phyloP scores from a whole-genome alignment of 1,140 invertebrate genomes.

The Littorina saxatilis region DNA sequence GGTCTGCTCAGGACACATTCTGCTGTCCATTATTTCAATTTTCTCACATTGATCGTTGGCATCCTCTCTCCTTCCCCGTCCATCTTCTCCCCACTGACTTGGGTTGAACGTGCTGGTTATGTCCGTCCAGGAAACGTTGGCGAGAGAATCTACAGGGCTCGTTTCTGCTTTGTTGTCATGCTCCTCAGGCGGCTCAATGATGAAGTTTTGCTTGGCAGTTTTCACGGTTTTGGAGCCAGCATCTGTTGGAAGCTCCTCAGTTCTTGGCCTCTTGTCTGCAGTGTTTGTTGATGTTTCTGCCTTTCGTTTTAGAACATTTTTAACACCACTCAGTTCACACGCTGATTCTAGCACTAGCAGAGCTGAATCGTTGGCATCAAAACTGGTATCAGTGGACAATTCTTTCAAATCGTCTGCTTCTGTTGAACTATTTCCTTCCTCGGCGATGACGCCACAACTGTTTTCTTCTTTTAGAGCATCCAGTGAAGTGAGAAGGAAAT shows the following conservation, averaged over 20 bases:
- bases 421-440: background rate
- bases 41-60: background rate
- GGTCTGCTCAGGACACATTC: no score
- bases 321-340: no score
- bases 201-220: no score
- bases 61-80: background rate
- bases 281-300: no score
- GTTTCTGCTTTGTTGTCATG: no score
- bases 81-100: conserved; percentile 19
- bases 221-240: no score
- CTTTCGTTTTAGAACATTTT: no score
- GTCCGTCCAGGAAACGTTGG: background rate
- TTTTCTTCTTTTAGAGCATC: background rate
- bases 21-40: background rate
- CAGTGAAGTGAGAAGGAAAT: background rate
- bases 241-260: no score
- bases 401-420: background rate
- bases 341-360: no score
- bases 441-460: no score
- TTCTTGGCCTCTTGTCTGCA: no score
- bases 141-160: background rate
- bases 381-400: background rate
- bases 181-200: background rate
- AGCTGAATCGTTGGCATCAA: background rate
- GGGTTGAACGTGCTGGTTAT: background rate